Evolutionary conservation across 2,113 vertebrate genomes (phyloP), one percentile per base, ranked within the genome.

Genomic region (Siphamia tubifer): DNA sequence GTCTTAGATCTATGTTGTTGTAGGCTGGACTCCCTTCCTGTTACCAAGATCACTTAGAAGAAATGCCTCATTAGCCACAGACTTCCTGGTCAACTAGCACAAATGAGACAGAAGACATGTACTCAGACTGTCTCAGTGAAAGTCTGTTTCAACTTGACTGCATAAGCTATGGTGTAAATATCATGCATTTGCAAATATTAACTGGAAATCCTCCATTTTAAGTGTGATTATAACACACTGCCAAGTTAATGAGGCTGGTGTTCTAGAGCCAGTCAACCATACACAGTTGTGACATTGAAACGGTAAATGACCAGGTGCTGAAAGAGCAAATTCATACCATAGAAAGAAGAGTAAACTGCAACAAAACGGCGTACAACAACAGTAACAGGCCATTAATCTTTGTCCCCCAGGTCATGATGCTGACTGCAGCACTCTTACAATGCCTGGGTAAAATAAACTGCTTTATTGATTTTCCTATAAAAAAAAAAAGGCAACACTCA

Each of bases 381-480:
- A 63, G 19, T n/a, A 68, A 76, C 30, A 43, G 36, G 51, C 55
- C 68, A 81, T 86, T 89, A 69, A 83, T 77, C 45, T 54, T 74
- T 85, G 74, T 70, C 57, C 75, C 48, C 34, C 31, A 61, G 69
- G 77, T 71, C 77, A 63, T 52, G 47, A 83, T 68, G 81, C 70
- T 77, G 60, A 86, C 83, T 40, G 24, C 49, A 76, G 54, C 48
- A 36, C 6, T 66, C 11, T 49, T 52, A 20, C 8, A 48, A 24
- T 30, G 17, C 44, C 66, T 27, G 8, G 4, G 17, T 1, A 47
- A 44, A 57, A 65, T 58, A 69, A 87, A 80, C 51, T 38, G 43
- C 27, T 52, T 17, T 25, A 71, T 61, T 75, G 68, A 81, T 86
- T 81, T 82, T 57, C 10, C 43, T 36, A 39, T 58, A 48, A 45